Base-by-base conservation (phyloP, 2,888 invertebrate species). In the Operophtera brumata region DNA sequence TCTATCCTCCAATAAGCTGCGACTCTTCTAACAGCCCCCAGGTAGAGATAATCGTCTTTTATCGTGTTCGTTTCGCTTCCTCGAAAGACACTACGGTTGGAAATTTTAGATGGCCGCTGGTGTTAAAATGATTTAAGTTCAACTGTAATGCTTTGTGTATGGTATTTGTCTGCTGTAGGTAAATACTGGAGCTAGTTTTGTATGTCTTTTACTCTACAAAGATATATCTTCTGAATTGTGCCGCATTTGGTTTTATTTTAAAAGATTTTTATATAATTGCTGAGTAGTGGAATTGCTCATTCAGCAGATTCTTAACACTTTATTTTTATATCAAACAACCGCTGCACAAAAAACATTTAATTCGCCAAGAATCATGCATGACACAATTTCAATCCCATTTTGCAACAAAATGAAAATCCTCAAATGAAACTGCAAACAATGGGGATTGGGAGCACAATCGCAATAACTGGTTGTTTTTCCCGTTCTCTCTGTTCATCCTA, bases 21-120 rank as follows among this genome's bases (percentile, higher is more conserved):
- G 37, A 1, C 48, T 47, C 20, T 12, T 41, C 25, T 30, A 50
- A 44, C 40, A 44, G 39, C 25, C 50, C 49, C 50, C 25, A 51
- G 51, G 45, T 46, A 35, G 28, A 51, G 40, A 51, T 51, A 46
- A 51, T 46, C 45, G 51, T 46, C 45, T 39, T 36, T 45, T 40
- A 40, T 45, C n/a, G 28, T 46, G 51, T 51, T 41, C 28, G 41
- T 46, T 41, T 41, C 45, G 40, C 45, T 51, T 51, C 45, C 28
- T 46, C 35, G 20, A 51, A 39, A 4, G 45, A 9, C 28, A 46
- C 51, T 46, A 45, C 40, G 14, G 40, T 40, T 45, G 40, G 20
- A 20, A 20, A 47, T 42, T 41, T 45, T 12, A 46, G 40, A 46
- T 11, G 26, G 40, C 45, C n/a, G 13, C 40, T 45, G 37, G 32